Conservation (phyloP, 1,140 invertebrate genomes). For the Brachionus angularis region DNA sequence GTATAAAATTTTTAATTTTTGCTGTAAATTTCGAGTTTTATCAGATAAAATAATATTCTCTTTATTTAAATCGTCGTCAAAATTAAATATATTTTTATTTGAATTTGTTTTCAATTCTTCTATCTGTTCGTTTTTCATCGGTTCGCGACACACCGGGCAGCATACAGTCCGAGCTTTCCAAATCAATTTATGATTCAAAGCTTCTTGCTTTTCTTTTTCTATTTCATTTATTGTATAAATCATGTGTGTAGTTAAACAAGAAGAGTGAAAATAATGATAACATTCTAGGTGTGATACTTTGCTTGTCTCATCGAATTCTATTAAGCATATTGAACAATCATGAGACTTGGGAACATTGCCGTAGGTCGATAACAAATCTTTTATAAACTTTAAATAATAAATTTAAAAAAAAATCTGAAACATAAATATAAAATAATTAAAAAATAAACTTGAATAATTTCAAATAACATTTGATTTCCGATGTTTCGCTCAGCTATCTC, state of each 20-base stretch:
- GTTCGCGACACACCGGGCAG: constrained; percentile 35
- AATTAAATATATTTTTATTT: no score
- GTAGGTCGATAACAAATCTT: constrained; percentile 6
- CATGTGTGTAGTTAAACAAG: constrained; percentile 15
- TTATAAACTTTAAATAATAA: constrained; percentile 18
- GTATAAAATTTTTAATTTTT: constrained; percentile 4
- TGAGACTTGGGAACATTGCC: constrained; percentile 17
- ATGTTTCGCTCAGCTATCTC: constrained; percentile 1
- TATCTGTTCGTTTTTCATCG: neutral
- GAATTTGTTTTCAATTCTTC: constrained; percentile 4
- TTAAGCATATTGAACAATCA: constrained; percentile 37
- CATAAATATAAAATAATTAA: neutral
- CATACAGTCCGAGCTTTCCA: constrained; percentile 1
- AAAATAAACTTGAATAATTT: constrained; percentile 23
- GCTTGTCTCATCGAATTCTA: neutral
- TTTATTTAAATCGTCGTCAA: neutral
- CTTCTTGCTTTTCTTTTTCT: constrained; percentile 37
- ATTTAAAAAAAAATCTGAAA: no score
- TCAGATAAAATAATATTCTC: constrained; percentile 14
- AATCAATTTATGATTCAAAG: neutral
- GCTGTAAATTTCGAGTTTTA: neutral
- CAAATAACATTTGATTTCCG: constrained; percentile 29
- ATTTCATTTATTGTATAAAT: constrained; percentile 1
- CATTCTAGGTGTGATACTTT: constrained; percentile 31
- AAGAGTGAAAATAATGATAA: constrained; percentile 40